Conservation (phyloP, 2,797 vertebrate species). For the Molossus molossus region DNA sequence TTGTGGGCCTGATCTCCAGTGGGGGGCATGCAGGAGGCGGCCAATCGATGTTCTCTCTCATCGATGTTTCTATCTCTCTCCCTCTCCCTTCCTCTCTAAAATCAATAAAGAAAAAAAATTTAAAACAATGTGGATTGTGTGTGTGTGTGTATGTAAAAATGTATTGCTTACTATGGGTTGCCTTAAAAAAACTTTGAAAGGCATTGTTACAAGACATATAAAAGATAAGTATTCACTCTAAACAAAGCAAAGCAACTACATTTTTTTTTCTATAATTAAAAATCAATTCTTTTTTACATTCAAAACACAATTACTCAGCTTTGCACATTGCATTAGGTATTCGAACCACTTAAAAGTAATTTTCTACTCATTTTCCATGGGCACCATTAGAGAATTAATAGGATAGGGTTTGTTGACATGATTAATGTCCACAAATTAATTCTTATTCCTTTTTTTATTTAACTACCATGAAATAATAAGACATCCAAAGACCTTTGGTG, state of each 20-base stretch:
- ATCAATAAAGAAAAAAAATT: too few relatives aligned
- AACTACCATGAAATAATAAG: constrained; percentile 45
- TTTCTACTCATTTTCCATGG: constrained; percentile 64
- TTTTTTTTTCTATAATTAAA: constrained; percentile 66
- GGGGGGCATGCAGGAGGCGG: too few relatives aligned
- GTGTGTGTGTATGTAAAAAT: neutral
- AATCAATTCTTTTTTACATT: constrained; percentile 68
- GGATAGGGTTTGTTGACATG: constrained; percentile 42
- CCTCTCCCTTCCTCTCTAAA: too few relatives aligned
- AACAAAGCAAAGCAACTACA: constrained; percentile 56
- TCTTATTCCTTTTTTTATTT: constrained; percentile 16
- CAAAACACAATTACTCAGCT: constrained; percentile 60
- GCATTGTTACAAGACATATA: neutral
- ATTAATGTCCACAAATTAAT: constrained; percentile 57
- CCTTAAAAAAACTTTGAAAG: constrained; percentile 39
- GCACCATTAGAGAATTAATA: constrained; percentile 53
- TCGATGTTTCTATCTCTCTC: too few relatives aligned
- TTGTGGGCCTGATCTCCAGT: too few relatives aligned
- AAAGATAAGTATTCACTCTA: constrained; percentile 47
- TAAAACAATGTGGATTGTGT: neutral
- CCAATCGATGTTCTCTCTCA: too few relatives aligned
- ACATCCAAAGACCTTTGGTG: constrained; percentile 1
- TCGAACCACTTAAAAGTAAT: constrained; percentile 69
- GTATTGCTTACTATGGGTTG: neutral
- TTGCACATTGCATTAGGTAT: constrained; percentile 46